phyloP scores from a whole-genome alignment of 2,113 vertebrate species.

The Psammodynastes pulverulentus region DNA sequence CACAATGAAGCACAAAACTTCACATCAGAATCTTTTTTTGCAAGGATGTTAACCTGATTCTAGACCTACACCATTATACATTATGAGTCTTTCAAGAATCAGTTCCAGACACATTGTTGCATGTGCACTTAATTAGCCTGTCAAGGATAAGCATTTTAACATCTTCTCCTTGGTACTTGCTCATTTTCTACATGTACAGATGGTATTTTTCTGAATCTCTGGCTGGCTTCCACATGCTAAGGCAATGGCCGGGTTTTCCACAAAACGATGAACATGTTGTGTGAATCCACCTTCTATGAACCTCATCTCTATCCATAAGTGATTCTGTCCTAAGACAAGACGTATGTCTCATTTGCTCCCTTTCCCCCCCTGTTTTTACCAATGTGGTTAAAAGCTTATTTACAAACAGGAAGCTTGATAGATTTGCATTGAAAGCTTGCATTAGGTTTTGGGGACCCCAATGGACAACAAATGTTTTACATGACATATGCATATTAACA shows the following conservation, averaged over 20 bases:
- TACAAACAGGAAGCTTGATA: background rate
- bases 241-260: background rate
- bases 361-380: background rate
- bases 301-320: background rate
- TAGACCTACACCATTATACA: background rate
- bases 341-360: too few relatives aligned
- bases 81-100: background rate
- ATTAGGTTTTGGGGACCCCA: background rate
- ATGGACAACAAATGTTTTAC: too few relatives aligned
- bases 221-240: background rate
- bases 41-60: background rate
- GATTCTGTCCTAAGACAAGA: background rate
- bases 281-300: background rate
- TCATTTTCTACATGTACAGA: background rate
- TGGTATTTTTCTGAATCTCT: background rate
- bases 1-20: background rate
- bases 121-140: background rate
- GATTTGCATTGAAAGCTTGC: background rate
- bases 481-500: background rate
- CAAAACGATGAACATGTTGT: background rate
- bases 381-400: background rate
- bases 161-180: background rate
- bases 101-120: background rate
- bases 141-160: background rate
- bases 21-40: background rate